Base-by-base conservation (phyloP, 1,140 invertebrate genomes). In the Drosophila busckii region DNA sequence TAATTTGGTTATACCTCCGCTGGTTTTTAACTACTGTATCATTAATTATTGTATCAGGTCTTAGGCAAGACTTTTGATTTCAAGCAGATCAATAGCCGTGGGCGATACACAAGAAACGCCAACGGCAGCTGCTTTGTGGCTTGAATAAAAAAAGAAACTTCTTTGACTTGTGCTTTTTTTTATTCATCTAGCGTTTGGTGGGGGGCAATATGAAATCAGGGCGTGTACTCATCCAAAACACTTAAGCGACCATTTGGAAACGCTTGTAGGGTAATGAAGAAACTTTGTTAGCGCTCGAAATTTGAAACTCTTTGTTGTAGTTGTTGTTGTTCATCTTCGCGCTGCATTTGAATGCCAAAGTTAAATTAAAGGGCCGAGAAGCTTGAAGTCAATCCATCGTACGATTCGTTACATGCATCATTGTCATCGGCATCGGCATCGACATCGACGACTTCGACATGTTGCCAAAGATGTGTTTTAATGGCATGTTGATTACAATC, bases 401-500 rank as follows among this genome's bases (percentile, higher is more conserved):
- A 48, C 64, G 63, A 82, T 73, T 73, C 75, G 70, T 58, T 82
- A 66, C 75, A 62, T 80, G 68, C 65, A 61, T 80, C 73, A 80
- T 80, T 83, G 70, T 83, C 70, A 84, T 83, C 76, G 76, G 56
- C 29, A 45, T n/a, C 31, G n/a, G n/a, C n/a, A n/a, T n/a, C 61
- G 58, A 69, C 58, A 69, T 68, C 64, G 66, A 44, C 13, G 46
- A 45, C 58, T 56, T 76, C 59, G 70, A 76, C 73, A 80, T 71
- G 68, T 82, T 67, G 59, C 44, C n/a, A 70, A 67, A 83, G 78
- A 71, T 83, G 71, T n/a, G n/a, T 61, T 78, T 83, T 83, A 83
- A 83, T 83, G 78, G 78, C 67, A 84, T 78, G 70, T 78, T 83
- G 76, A 83, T 83, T 84, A 84, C 78, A 70, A 83, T 83, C 76